These are phyloP conservation scores for Trichogramma evanescens DNA, from an alignment of 2,888 invertebrate genomes.

Conservation along the genomic window DNA sequence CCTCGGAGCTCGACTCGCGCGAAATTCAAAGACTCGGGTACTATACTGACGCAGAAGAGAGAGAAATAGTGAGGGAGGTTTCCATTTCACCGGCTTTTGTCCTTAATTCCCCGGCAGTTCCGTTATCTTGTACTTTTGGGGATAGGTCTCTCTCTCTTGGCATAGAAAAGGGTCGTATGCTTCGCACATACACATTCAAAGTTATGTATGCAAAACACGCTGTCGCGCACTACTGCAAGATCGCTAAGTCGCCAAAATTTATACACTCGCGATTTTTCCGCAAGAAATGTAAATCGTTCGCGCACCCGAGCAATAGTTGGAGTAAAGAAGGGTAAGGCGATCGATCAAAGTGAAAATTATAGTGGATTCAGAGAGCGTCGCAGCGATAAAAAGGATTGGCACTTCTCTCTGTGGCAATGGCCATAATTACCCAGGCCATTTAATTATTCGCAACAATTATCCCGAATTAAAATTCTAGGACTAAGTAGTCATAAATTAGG, in stretches of 20 bases:
- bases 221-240: not conserved
- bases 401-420: no score
- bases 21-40: slow-evolving; percentile 15
- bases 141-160: not conserved
- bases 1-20: not conserved
- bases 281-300: no score
- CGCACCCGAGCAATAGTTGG: no score
- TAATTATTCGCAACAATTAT: no score
- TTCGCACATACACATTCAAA: no score
- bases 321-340: no score
- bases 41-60: not conserved
- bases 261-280: no score
- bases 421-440: no score
- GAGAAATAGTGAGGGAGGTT: slow-evolving; percentile 12
- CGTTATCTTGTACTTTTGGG: slow-evolving; percentile 42
- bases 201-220: slow-evolving; percentile 13
- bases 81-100: slow-evolving; percentile 35
- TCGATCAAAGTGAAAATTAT: no score
- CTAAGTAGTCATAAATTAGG: slow-evolving; percentile 5
- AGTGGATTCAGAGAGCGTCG: no score
- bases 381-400: no score
- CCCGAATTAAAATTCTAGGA: not conserved
- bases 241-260: slow-evolving; percentile 8
- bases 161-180: not conserved
- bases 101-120: slow-evolving; percentile 36